Conservation (phyloP, 2,888 invertebrate genomes). For the Agriopis leucophaearia region DNA sequence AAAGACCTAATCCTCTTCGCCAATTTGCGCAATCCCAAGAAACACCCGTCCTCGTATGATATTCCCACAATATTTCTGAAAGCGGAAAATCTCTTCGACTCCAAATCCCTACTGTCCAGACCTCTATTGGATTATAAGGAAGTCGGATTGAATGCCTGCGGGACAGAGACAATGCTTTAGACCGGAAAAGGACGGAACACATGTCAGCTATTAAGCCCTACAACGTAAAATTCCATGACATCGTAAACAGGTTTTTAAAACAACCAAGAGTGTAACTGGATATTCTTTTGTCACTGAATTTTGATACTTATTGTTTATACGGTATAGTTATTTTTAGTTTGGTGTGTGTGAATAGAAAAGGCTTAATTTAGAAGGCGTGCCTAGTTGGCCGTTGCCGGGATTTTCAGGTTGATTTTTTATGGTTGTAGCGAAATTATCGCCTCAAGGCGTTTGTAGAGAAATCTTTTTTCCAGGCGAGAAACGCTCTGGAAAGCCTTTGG, state of each 20-base stretch:
- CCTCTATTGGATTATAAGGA: slow-evolving; percentile 74
- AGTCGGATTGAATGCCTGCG: slow-evolving; percentile 71
- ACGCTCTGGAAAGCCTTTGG: slow-evolving; percentile 28
- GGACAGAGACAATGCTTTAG: slow-evolving; percentile 53
- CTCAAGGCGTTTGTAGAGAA: slow-evolving; percentile 65
- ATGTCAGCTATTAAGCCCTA: slow-evolving; percentile 70
- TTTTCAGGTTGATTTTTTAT: slow-evolving; percentile 82
- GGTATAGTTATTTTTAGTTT: slow-evolving; percentile 49
- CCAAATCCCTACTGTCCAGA: slow-evolving; percentile 73
- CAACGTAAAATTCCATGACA: slow-evolving; percentile 80
- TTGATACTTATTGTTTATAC: slow-evolving; percentile 30
- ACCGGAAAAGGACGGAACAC: slow-evolving; percentile 50
- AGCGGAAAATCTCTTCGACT: slow-evolving; percentile 53
- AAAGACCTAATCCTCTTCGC: slow-evolving; percentile 56
- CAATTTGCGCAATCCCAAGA: slow-evolving; percentile 69
- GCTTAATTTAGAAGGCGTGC: slow-evolving; percentile 84
- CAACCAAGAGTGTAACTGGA: slow-evolving; percentile 54
- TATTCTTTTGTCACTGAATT: slow-evolving; percentile 30
- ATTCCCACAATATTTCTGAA: slow-evolving; percentile 68
- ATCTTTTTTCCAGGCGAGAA: slow-evolving; percentile 55
- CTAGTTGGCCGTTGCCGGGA: slow-evolving; percentile 78
- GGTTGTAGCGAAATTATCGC: slow-evolving; percentile 75
- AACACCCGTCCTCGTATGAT: slow-evolving; percentile 59
- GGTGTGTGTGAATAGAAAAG: slow-evolving; percentile 57
- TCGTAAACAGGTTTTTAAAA: slow-evolving; percentile 72